A percentile compares a stretch with the other conserved stretches of the same genome.
phyloP scores from a whole-genome alignment of 1,140 invertebrate species.

The Drosophila sulfurigaster region DNA sequence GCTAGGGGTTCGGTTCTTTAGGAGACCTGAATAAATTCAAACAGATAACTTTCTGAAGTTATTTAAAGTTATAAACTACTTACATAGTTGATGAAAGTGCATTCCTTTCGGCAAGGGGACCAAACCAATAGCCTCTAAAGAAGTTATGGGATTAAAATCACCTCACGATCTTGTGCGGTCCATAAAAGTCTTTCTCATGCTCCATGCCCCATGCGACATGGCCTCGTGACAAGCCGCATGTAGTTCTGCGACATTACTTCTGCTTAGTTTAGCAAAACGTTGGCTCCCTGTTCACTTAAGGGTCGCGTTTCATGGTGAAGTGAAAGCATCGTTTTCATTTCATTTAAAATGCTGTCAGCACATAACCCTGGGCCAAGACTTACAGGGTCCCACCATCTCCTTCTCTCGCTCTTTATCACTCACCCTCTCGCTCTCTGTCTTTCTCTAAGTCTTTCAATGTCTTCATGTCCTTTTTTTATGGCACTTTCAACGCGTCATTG shows the following conservation, averaged over 20 bases:
- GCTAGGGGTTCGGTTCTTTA: neutral
- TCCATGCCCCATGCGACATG: constrained; percentile 6
- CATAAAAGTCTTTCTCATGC: constrained; percentile 18
- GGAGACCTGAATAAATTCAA: too few relatives aligned
- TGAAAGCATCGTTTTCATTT: constrained; percentile 82
- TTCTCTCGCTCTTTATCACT: constrained; percentile 6
- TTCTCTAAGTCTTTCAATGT: constrained; percentile 39
- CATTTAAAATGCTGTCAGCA: constrained; percentile 82
- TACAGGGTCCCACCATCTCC: neutral
- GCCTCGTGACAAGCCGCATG: constrained; percentile 17
- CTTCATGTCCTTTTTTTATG: constrained; percentile 81
- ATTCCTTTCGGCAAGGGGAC: neutral
- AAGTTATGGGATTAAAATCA: constrained; percentile 47
- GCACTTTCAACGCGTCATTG: constrained; percentile 83
- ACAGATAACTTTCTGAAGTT: too few relatives aligned
- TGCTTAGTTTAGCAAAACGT: constrained; percentile 73
- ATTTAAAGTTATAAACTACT: too few relatives aligned
- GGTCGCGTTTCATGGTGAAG: constrained; percentile 38
- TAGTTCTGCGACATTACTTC: constrained; percentile 72
- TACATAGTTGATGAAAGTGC: neutral
- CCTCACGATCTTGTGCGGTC: constrained; percentile 27
- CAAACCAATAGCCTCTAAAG: constrained; percentile 38
- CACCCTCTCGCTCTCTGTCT: neutral
- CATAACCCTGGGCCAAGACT: constrained; percentile 61
- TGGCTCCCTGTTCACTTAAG: constrained; percentile 6